A percentile compares a stretch with the other conserved stretches of the same genome.
These are phyloP conservation scores for Schlechtendalia chinensis DNA, from an alignment of 1,140 invertebrate genomes.

Conservation along the genomic window DNA sequence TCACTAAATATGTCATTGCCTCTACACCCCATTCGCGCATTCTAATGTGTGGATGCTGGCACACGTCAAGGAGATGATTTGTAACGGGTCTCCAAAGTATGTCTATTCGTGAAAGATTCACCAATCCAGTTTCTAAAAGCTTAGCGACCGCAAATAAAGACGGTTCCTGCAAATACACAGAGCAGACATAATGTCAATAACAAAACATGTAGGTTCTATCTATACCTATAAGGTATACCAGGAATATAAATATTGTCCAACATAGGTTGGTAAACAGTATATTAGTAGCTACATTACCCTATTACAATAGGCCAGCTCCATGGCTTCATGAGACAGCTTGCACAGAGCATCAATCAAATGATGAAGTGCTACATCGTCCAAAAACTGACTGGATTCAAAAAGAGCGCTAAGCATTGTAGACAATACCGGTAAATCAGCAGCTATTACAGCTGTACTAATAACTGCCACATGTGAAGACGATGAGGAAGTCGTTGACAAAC, in stretches of 20 bases:
- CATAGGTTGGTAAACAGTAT: neutral
- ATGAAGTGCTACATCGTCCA: slow-evolving; percentile 92
- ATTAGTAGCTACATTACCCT: no score
- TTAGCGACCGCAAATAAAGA: slow-evolving; percentile 97
- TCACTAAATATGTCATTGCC: slow-evolving; percentile 91
- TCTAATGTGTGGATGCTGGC: slow-evolving; percentile 89
- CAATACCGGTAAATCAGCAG: slow-evolving; percentile 88
- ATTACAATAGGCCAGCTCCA: slow-evolving; percentile 95
- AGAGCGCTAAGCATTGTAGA: slow-evolving; percentile 89
- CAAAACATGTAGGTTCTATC: no score
- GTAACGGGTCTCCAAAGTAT: slow-evolving; percentile 96
- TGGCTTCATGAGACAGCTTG: slow-evolving; percentile 93
- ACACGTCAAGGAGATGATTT: slow-evolving; percentile 92
- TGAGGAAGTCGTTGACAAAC: neutral
- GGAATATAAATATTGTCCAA: no score
- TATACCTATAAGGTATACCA: no score
- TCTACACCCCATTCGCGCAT: slow-evolving; percentile 98
- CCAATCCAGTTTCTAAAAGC: slow-evolving; percentile 90
- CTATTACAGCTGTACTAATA: slow-evolving; percentile 92
- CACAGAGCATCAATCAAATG: slow-evolving; percentile 96
- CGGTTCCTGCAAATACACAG: slow-evolving; percentile 70
- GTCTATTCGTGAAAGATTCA: slow-evolving; percentile 90
- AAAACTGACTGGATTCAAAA: slow-evolving; percentile 90
- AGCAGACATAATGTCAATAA: neutral
- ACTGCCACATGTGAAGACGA: slow-evolving; percentile 62